Base-by-base conservation (phyloP, 2,113 vertebrate species). In the Caracal caracal region DNA sequence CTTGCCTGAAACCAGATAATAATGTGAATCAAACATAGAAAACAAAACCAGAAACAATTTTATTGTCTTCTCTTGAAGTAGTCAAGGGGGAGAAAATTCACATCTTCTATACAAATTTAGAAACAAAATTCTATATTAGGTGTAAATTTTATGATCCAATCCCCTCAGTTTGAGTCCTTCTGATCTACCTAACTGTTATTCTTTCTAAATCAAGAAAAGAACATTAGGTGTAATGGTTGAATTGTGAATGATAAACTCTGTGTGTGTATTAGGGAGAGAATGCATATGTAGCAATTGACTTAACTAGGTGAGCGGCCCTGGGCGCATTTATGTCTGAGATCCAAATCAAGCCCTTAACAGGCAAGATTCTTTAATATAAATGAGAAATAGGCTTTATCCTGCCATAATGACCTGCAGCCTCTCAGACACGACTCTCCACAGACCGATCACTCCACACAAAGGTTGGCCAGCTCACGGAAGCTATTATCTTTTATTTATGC, bases 401-500 rank as follows among this genome's bases (percentile, higher is more conserved):
- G 83, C 97, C 90, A 96, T 98, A 98, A 98, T 97, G 97, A 97
- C 98, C 97, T 71, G 92, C 92, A 97, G 80, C 80, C 89, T 98
- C 98, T 97, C 90, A 95, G 92, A 97, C 98, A 95, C 51, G 89
- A 94, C 97, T 98, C 97, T 98, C 98, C 83, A 96, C 90, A 98
- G 97, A 97, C 97, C 84, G 47, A 97, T 98, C 96, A 92, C 92
- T 90, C 96, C 85, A 70, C 94, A 56, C 82, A 97, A 97, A 97
- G 93, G 90, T 79, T 97, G 92, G 97, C 92, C 89, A 94, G 94
- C 97, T 95, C 93, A 83, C 89, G 6, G 56, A 97, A 96, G 84
- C 96, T 78, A 97, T 98, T 97, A 97, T 97, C 92, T 97, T 98
- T 97, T 98, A 96, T 97, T 98, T 98, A 98, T 97, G 97, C 97